Conservation (phyloP, 1,140 invertebrate genomes). For the Hycleus phaleratus region DNA sequence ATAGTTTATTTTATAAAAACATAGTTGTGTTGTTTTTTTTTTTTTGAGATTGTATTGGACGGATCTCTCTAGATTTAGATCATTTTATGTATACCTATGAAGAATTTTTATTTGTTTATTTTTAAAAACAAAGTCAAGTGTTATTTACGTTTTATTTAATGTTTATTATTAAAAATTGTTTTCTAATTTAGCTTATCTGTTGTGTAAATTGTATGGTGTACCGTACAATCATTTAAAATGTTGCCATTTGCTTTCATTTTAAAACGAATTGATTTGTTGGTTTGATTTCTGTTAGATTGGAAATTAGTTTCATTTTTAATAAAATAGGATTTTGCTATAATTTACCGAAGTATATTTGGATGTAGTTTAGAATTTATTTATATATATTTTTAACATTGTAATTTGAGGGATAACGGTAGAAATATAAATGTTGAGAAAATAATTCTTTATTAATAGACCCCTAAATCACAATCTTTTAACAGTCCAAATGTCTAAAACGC, state of each 20-base stretch:
- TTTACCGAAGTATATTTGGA: background rate
- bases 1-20: background rate
- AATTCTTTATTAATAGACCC: background rate
- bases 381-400: constrained; percentile 8
- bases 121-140: constrained; percentile 9
- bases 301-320: no score
- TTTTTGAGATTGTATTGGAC: background rate
- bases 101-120: constrained; percentile 4
- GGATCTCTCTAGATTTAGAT: constrained; percentile 5
- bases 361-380: constrained; percentile 6
- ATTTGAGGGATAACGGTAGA: constrained; percentile 8
- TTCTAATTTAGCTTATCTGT: constrained; percentile 40
- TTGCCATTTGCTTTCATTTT: constrained; percentile 4
- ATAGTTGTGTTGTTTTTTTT: background rate
- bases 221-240: constrained; percentile 29
- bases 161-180: constrained; percentile 4
- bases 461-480: background rate
- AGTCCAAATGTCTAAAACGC: constrained; percentile 56
- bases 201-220: constrained; percentile 7
- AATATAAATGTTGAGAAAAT: constrained; percentile 11
- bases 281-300: background rate
- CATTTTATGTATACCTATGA: background rate
- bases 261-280: background rate
- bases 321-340: no score
- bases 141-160: background rate